Percentiles rank a stretch among this genome's conserved stretches.
These are phyloP conservation scores for Tauraco erythrolophus DNA, from an alignment of 2,113 vertebrate genomes.

Conservation along the genomic window DNA sequence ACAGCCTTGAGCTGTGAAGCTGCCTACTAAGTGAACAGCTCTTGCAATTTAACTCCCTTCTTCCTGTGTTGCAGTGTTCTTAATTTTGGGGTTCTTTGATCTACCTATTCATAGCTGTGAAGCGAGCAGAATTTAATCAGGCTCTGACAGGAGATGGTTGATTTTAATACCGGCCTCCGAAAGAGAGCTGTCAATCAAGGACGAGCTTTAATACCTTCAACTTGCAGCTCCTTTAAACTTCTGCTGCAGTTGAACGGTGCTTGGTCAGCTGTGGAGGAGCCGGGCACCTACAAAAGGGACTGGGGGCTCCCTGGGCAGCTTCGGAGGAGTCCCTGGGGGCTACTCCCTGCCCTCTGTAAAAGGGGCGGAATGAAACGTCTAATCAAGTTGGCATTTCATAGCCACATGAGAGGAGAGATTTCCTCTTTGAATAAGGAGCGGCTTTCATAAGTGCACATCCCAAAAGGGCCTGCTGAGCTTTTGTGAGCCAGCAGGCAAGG, in stretches of 20 bases:
- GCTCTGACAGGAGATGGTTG: background rate
- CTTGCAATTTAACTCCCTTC: slow-evolving; percentile 41
- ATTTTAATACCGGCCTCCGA: background rate
- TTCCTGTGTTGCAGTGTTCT: background rate
- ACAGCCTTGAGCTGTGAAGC: slow-evolving; percentile 17
- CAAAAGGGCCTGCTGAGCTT: slow-evolving; percentile 17
- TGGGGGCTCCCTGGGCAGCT: background rate
- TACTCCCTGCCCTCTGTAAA: background rate
- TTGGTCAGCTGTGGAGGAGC: slow-evolving; percentile 6
- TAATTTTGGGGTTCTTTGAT: slow-evolving; percentile 61
- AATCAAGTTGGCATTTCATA: background rate
- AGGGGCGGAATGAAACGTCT: background rate
- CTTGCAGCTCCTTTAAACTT: background rate
- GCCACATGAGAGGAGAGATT: background rate
- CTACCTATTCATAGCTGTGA: slow-evolving; percentile 34
- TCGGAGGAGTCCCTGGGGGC: fast-evolving
- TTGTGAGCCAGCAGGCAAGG: background rate
- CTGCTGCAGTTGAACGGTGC: background rate
- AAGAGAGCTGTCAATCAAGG: slow-evolving; percentile 51
- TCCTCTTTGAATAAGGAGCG: background rate
- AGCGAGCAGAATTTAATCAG: slow-evolving; percentile 63
- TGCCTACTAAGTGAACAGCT: slow-evolving; percentile 31
- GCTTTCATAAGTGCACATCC: background rate
- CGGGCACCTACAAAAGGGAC: background rate
- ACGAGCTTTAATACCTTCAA: slow-evolving; percentile 6